A percentile compares a stretch with the other conserved stretches of the same genome.
phyloP scores from a whole-genome alignment of 2,888 invertebrate genomes.

The Agrilus mali region DNA sequence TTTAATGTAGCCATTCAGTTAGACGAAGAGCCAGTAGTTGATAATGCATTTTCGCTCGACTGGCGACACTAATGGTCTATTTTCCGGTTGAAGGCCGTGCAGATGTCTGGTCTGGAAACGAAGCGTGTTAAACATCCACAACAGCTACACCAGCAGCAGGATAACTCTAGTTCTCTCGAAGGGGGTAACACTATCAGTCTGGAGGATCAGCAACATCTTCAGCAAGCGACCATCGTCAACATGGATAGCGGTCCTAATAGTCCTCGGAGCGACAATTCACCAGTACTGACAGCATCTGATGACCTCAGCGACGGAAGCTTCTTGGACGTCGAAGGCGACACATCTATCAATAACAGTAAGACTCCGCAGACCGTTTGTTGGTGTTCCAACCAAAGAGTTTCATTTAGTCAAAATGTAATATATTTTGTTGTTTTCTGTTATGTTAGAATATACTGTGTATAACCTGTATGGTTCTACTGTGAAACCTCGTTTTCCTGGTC shows the following conservation, averaged over 20 bases:
- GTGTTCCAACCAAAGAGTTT: no score
- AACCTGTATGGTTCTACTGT: slow-evolving; percentile 31
- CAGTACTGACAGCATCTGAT: slow-evolving; percentile 22
- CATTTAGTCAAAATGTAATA: no score
- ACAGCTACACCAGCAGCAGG: no score
- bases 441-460: slow-evolving; percentile 28
- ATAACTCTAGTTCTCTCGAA: no score
- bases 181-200: no score
- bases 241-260: slow-evolving; percentile 36
- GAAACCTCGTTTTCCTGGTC: slow-evolving; percentile 33
- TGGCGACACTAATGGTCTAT: no score
- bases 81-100: slow-evolving; percentile 5
- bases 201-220: no score
- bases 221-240: not conserved
- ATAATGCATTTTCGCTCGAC: no score
- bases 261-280: slow-evolving; percentile 32
- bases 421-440: slow-evolving; percentile 1
- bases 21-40: no score
- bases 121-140: slow-evolving; percentile 4
- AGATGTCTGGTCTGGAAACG: slow-evolving; percentile 10
- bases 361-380: slow-evolving; percentile 2
- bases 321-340: slow-evolving; percentile 26
- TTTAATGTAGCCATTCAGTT: no score
- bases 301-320: slow-evolving; percentile 23
- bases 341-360: slow-evolving; percentile 28